These are phyloP conservation scores for Pandemis cinnamomeana DNA, from an alignment of 2,888 invertebrate genomes.

Conservation along the genomic window DNA sequence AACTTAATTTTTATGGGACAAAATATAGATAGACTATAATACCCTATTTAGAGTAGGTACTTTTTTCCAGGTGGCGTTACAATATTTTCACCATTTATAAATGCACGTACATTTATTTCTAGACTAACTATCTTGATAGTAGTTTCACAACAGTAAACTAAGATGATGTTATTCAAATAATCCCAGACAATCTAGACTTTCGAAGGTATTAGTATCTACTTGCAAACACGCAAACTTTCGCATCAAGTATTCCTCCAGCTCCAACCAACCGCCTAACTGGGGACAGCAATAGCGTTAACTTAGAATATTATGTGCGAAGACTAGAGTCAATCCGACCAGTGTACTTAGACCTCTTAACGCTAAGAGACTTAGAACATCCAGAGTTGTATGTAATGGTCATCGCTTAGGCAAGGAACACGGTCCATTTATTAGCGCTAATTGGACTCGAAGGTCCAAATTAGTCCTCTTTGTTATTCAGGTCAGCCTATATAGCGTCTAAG, in stretches of 20 bases:
- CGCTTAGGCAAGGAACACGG: conserved; percentile 44
- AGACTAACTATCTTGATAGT: neutral
- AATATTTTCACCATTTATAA: too few relatives aligned
- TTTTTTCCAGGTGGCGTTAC: neutral
- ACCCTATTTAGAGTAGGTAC: neutral
- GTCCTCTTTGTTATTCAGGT: conserved; percentile 54
- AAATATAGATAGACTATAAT: too few relatives aligned
- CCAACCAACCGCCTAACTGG: conserved; percentile 20
- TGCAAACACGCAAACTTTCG: conserved; percentile 11
- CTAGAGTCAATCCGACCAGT: conserved; percentile 20
- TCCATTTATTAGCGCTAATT: conserved; percentile 68
- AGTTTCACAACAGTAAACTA: neutral
- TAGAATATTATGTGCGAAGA: conserved; percentile 17
- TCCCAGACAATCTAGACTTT: neutral
- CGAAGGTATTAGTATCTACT: neutral
- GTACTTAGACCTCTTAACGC: conserved; percentile 4
- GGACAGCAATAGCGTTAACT: conserved; percentile 17
- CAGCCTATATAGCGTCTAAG: conserved; percentile 21
- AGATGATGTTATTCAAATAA: neutral
- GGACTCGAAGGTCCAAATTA: conserved; percentile 60
- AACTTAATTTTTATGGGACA: too few relatives aligned
- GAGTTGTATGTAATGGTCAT: conserved; percentile 8
- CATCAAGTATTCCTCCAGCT: conserved; percentile 10
- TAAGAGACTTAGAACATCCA: neutral
- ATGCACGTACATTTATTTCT: too few relatives aligned